Percentiles rank a stretch among this genome's conserved stretches.
Evolutionary conservation across 2,797 vertebrate species (phyloP).

Genomic region (Sciurus carolinensis): DNA sequence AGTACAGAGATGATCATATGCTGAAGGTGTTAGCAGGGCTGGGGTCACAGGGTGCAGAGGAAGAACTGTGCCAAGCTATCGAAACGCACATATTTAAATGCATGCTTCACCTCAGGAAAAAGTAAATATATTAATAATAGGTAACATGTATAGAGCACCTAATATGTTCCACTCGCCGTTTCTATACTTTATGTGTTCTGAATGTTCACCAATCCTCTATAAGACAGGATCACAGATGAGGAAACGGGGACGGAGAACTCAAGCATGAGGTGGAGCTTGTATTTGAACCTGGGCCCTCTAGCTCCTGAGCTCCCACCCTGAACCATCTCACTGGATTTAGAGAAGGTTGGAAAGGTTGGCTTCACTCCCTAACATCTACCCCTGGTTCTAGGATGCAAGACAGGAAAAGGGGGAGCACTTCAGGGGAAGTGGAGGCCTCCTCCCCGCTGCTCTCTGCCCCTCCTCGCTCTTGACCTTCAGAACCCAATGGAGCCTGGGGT

Average conservation of each 20-base stretch:
- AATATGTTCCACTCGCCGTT: not conserved
- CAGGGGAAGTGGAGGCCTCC: not conserved
- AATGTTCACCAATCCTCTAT: not conserved
- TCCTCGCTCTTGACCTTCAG: not conserved
- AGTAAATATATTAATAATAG: not conserved
- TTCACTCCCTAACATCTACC: not conserved
- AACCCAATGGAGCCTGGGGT: not conserved
- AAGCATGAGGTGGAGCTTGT: not conserved
- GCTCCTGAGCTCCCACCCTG: not conserved
- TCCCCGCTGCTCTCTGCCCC: fast-evolving
- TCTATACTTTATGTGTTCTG: not conserved
- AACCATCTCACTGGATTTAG: not conserved
- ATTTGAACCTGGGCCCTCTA: not conserved
- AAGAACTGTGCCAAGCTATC: not conserved
- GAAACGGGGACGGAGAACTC: not conserved
- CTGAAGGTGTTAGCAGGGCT: not conserved
- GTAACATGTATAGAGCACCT: not conserved
- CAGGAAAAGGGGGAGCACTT: not conserved
- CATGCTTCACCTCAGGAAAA: not conserved
- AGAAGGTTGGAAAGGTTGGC: not conserved
- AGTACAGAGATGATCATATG: not conserved
- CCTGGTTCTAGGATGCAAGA: not conserved
- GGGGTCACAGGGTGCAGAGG: no score
- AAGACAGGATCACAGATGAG: not conserved
- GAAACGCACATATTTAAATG: not conserved